Base-by-base conservation (phyloP, 1,140 invertebrate species). In the Eriosoma lanigerum region DNA sequence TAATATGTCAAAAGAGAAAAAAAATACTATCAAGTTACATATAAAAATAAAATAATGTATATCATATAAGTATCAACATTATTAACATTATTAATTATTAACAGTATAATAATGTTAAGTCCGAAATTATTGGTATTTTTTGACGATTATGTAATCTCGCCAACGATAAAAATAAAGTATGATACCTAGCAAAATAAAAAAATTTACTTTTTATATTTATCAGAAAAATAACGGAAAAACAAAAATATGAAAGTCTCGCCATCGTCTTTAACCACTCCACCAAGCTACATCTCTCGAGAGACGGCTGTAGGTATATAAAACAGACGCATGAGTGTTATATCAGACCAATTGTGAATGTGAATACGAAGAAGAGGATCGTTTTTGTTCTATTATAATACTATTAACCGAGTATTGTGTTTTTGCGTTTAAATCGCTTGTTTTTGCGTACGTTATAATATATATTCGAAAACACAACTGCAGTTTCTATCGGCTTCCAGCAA, bases 341-440 rank as follows among this genome's bases (percentile, higher is more conserved):
- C 64, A 32, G 38, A 68, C 64, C 64, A 68, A 68, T 68, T 68
- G 64, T 68, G 38, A 68, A 68, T 12, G 64, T 68, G 64, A 68
- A 68, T 46, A 32, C 38, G 44, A 32, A 68, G 64, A 13, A 68
- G 64, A 68, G 46, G 32, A 68, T 68, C 24, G 38, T 68, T 68
- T 62, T 64, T 38, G 32, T 38, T 38, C 32, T 38, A 38, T 38
- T 38, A 38, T 38, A 38, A 4, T 38, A 38, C 8, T 38, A 38
- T 38, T 15, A 48, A 48, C 12, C 13, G 46, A 6, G 13, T 48
- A 48, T 10, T 48, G 26, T 62, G 17, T 48, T 48, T 48, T 48
- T 48, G 46, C 46, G 13, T 48, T 48, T 48, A 48, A 48, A 38
- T 38, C 32, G 32, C 8, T 38, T 38, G 32, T 38, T 38, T 38